Base-by-base conservation (phyloP, 2,888 invertebrate genomes). In the Thymelicus lineola region DNA sequence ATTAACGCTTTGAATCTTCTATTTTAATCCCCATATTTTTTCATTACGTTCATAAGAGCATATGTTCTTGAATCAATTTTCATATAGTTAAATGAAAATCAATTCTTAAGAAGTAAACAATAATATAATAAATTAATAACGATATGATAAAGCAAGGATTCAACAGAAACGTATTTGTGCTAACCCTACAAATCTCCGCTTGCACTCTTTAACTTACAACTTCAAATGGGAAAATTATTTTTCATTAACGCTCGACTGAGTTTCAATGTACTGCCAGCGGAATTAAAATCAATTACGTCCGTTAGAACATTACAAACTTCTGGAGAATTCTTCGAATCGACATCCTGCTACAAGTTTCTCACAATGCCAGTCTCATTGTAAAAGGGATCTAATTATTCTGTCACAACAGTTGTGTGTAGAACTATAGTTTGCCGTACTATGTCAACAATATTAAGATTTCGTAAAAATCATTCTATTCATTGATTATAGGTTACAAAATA, bases 231-330 rank as follows among this genome's bases (percentile, higher is more conserved):
- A 83, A 89, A 90, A 90, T 88, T 87, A 89, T 89, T 91, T 91
- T 90, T 89, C 88, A 89, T 90, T 89, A 87, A 87, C 86, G 87
- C 87, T 88, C 76, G 75, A 84, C 79, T 87, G 86, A 84, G 76
- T 86, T 84, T 82, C 75, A 86, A 84, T 84, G 85, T 85, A 85
- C 86, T 82, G 83, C 84, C 79, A 81, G 81, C 77, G 78, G 82
- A 89, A 90, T 89, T 89, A 89, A 88, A 90, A 90, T 89, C 91
- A 89, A 90, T 90, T 89, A 88, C 86, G 84, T 84, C 83, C 80
- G 77, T 82, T 81, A 79, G 80, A 85, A 85, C 83, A 82, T 82
- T 84, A 86, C 82, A 85, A 87, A 88, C 82, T 86, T 84, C 77
- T 75, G 79, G 82, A 80, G 84, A 84, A 82, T 85, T 84, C 78